Evolutionary conservation across 2,797 vertebrate genomes (phyloP).

Genomic region (Sparus aurata): DNA sequence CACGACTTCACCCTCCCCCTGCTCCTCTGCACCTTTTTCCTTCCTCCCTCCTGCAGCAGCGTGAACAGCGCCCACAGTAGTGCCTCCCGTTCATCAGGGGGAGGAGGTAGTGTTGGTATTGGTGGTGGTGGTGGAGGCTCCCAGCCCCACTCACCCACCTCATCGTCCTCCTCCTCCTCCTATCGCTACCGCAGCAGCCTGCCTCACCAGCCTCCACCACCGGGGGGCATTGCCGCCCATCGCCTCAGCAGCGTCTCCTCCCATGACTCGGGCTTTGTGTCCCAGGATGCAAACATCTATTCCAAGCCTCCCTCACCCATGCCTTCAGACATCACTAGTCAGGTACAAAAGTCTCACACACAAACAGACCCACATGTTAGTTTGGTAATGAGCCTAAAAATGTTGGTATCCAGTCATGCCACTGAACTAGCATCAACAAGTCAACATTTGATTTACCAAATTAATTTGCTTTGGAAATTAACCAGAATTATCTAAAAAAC

Average conservation of each 20-base stretch:
- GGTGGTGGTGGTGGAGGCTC: constrained; percentile 83
- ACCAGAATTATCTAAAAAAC: not conserved
- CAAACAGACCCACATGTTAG: not conserved
- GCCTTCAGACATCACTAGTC: constrained; percentile 97
- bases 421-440: not conserved
- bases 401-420: not conserved
- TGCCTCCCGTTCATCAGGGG: constrained; percentile 89
- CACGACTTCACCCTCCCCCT: constrained; percentile 58
- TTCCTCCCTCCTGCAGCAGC: constrained; percentile 85
- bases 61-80: constrained; percentile 95
- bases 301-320: constrained; percentile 99
- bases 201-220: constrained; percentile 87
- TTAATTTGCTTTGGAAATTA: not conserved
- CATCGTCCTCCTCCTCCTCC: constrained; percentile 91
- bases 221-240: constrained; percentile 85
- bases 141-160: constrained; percentile 93
- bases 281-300: constrained; percentile 94
- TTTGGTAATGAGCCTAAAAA: not conserved
- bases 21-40: constrained; percentile 18
- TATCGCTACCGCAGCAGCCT: constrained; percentile 96
- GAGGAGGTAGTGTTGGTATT: constrained; percentile 70
- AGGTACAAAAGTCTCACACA: constrained; percentile 82
- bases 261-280: constrained; percentile 97
- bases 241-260: constrained; percentile 97
- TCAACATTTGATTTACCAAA: not conserved